Conservation (phyloP, 2,113 vertebrate genomes). For the Peromyscus maniculatus region DNA sequence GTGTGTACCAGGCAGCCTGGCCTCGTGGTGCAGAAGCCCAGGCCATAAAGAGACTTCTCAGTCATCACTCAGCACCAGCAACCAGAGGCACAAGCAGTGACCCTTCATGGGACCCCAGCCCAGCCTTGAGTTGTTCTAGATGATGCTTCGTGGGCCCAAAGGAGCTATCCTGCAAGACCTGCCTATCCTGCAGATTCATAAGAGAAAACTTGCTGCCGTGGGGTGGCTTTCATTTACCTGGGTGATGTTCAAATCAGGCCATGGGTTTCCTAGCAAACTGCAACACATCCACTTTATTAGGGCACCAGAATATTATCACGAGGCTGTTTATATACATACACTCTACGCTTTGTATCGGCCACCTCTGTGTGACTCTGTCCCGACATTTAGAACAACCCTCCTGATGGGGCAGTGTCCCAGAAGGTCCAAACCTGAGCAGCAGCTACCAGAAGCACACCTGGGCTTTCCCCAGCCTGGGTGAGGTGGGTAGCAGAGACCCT, state of each 20-base stretch:
- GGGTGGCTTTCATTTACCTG: rapidly evolving
- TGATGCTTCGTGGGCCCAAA: neutral
- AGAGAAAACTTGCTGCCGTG: neutral
- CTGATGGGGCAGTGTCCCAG: neutral
- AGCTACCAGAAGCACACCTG: neutral
- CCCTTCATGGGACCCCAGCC: too few relatives aligned
- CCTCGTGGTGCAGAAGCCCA: too few relatives aligned
- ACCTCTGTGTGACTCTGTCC: neutral
- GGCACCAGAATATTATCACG: neutral
- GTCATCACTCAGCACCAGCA: neutral
- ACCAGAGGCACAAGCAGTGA: rapidly evolving
- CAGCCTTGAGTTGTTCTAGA: neutral
- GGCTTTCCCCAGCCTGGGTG: neutral
- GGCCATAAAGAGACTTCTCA: neutral
- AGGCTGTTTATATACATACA: neutral
- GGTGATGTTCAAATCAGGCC: neutral
- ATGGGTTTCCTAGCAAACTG: neutral
- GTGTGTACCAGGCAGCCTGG: too few relatives aligned
- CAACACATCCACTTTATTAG: slow-evolving; percentile 52
- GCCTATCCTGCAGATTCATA: neutral
- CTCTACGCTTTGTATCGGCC: neutral
- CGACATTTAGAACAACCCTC: neutral
- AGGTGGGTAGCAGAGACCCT: slow-evolving; percentile 58
- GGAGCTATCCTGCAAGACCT: neutral
- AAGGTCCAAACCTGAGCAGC: neutral